Evolutionary conservation across 2,113 vertebrate species (phyloP).

Genomic region (Scolopax mira): DNA sequence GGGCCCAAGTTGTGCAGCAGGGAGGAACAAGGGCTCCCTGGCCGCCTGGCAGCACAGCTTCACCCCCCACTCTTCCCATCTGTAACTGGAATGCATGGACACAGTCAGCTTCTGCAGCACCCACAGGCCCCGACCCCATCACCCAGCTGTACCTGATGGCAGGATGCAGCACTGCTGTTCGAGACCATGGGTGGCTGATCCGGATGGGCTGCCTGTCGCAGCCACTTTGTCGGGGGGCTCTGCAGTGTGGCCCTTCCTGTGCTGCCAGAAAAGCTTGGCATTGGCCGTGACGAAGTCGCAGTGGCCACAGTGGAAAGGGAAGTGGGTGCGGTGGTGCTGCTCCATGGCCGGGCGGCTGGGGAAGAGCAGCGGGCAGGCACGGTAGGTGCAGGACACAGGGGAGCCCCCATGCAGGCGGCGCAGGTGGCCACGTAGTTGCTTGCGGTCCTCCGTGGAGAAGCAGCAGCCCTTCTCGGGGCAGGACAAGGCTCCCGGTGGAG

Average conservation of each 20-base stretch:
- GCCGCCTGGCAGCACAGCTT: neutral
- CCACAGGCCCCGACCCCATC: accelerated
- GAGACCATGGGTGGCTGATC: neutral
- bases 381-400: conserved; percentile 73
- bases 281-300: conserved; percentile 79
- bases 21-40: neutral
- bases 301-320: conserved; percentile 80
- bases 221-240: neutral
- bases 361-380: conserved; percentile 76
- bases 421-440: conserved; percentile 74
- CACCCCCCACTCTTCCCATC: neutral
- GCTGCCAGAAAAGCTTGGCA: conserved; percentile 77
- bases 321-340: conserved; percentile 74
- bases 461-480: conserved; percentile 74
- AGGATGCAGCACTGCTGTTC: neutral
- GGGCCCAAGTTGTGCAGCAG: accelerated
- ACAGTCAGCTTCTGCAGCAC: neutral
- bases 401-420: conserved; percentile 56
- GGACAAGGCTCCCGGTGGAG: neutral
- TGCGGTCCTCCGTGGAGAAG: conserved; percentile 69
- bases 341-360: conserved; percentile 77
- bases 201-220: accelerated
- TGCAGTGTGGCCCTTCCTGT: conserved; percentile 63
- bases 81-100: neutral
- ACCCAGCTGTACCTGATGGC: neutral